Percentiles rank a stretch among this genome's conserved stretches.
These are phyloP conservation scores for Rugalucina vietnamica DNA, from an alignment of 2,888 invertebrate species.

Conservation along the genomic window DNA sequence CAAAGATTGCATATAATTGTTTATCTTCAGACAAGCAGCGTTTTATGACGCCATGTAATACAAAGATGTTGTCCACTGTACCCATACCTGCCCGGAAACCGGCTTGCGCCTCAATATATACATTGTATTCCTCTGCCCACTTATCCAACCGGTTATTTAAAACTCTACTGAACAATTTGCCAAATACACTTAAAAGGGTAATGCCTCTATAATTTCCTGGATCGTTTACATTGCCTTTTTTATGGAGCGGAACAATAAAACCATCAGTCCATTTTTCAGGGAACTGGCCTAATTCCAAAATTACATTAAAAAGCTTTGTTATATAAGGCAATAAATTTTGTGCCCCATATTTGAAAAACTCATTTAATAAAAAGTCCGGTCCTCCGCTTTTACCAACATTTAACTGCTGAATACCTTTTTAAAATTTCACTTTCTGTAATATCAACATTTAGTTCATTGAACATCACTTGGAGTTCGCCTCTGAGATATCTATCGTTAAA, in stretches of 20 bases:
- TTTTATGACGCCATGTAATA: slow-evolving; percentile 26
- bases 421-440: background rate
- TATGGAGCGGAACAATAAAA: background rate
- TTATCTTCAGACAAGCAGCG: slow-evolving; percentile 14
- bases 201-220: background rate
- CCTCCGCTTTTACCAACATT: background rate
- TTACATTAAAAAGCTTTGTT: background rate
- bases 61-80: slow-evolving; percentile 39
- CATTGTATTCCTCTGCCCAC: background rate
- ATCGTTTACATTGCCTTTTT: background rate
- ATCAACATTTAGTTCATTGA: background rate
- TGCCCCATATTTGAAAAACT: background rate
- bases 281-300: background rate
- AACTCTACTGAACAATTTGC: background rate
- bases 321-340: background rate
- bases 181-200: background rate
- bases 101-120: slow-evolving; percentile 29
- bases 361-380: background rate
- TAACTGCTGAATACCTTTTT: background rate
- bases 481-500: background rate
- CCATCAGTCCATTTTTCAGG: background rate
- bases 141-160: background rate
- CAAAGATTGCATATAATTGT: slow-evolving; percentile 30
- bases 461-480: background rate
- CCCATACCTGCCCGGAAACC: slow-evolving; percentile 32